Conservation (phyloP, 2,113 vertebrate species). For the Bagarius yarrelli region DNA sequence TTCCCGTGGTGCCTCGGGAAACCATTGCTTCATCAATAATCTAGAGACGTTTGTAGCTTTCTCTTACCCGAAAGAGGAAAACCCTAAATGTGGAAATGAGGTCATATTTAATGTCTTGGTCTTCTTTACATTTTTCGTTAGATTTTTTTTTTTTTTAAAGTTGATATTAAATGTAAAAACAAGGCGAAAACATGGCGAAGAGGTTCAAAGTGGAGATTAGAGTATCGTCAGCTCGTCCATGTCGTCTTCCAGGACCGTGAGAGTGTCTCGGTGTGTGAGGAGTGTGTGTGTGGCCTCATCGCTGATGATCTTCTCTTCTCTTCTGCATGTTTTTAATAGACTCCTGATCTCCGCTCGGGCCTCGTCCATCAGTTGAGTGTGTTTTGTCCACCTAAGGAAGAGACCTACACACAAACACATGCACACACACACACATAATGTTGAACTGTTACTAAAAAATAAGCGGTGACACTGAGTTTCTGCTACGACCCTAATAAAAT, state of each 20-base stretch:
- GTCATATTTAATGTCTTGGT: too few relatives aligned
- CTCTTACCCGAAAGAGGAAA: too few relatives aligned
- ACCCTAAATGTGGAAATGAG: too few relatives aligned
- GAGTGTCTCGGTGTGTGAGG: constrained; percentile 26
- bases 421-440: neutral
- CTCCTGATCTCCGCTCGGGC: constrained; percentile 72
- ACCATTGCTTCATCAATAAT: too few relatives aligned
- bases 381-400: constrained; percentile 77
- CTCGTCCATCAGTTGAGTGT: constrained; percentile 69
- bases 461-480: too few relatives aligned
- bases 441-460: too few relatives aligned
- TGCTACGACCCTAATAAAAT: too few relatives aligned
- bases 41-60: too few relatives aligned
- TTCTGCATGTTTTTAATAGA: constrained; percentile 57
- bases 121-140: too few relatives aligned
- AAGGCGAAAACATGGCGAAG: neutral
- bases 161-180: too few relatives aligned
- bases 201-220: constrained; percentile 25
- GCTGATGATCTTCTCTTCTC: constrained; percentile 53
- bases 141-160: too few relatives aligned
- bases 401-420: constrained; percentile 65
- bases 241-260: constrained; percentile 38
- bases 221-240: constrained; percentile 52
- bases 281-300: constrained; percentile 31
- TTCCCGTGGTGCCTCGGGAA: too few relatives aligned